Evolutionary conservation across 2,797 vertebrate species (phyloP), one percentile per base, ranked within the genome.

Genomic region (Phalloptychus januarius): DNA sequence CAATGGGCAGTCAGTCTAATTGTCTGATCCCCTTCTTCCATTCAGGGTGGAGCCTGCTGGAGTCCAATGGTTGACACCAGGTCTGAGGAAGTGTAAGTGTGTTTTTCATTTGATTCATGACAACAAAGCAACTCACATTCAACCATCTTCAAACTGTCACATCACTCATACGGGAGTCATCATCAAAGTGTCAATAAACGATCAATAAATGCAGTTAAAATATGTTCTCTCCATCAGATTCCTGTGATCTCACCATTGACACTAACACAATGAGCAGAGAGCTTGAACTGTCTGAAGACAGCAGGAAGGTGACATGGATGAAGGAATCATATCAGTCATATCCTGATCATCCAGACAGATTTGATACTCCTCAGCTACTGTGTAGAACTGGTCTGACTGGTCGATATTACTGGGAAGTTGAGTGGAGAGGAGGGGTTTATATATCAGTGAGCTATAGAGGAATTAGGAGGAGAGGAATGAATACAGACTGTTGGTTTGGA

Each of bases 331-430:
- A 28, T n/a, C 52, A 56, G 25, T n/a, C 52, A 56, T 56, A 56
- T 56, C 52, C 52, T 56, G 52, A 28, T 56, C 52, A 56, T 56
- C 52, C 52, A 56, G 52, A 56, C 52, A 56, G 52, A 56, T 56
- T 56, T 56, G 52, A 56, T 11, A 0, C 0, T 28, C 10, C 52
- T n/a, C 52, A 56, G 52, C 52, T 56, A 8, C 52, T 56, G 52
- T 56, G 52, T 28, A n/a, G 25, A 56, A 56, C 52, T n/a, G 8
- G 25, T 56, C 3, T 56, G 8, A 56, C 8, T 56, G 52, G 52
- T 56, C 52, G 52, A 8, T 56, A 25, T 56, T 56, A 56, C 52
- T 56, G 52, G 52, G 52, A 56, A 8, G 52, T 56, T 4, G 25
- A 56, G 25, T 56, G 25, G 25, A n/a, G 2, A 11, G 52, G 52